A percentile compares a stretch with the other conserved stretches of the same genome.
Conservation (phyloP, 2,113 vertebrate genomes). For the Polypterus senegalus region DNA sequence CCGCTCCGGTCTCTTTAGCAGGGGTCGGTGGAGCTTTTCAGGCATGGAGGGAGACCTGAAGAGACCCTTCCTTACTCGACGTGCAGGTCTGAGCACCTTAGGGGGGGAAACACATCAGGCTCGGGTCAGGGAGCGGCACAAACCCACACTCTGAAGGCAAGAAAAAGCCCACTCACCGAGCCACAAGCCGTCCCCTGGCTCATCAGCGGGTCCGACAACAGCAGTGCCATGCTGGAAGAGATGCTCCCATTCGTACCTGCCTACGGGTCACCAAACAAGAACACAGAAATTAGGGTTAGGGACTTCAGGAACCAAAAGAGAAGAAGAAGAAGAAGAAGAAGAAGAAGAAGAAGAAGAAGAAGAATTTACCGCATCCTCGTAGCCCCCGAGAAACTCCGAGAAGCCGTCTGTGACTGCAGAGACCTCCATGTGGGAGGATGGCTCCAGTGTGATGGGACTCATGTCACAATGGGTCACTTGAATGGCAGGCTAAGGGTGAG, state of each 20-base stretch:
- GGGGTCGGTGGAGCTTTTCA: conserved; percentile 28
- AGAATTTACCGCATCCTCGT: neutral
- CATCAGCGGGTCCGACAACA: conserved; percentile 30
- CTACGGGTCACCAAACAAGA: conserved; percentile 1
- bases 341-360: neutral
- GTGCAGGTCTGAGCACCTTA: neutral
- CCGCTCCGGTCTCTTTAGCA: conserved; percentile 22
- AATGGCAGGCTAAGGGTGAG: too few species aligned
- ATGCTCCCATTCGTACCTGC: conserved; percentile 7
- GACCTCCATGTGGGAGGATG: too few species aligned
- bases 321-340: neutral
- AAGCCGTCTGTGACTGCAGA: neutral
- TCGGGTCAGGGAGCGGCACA: too few species aligned
- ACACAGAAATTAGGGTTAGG: neutral
- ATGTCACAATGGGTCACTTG: too few species aligned
- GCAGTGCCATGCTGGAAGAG: conserved; percentile 29
- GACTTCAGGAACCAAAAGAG: neutral
- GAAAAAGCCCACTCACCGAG: conserved; percentile 15
- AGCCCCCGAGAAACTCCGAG: neutral
- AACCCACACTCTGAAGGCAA: conserved; percentile 9
- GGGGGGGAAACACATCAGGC: neutral
- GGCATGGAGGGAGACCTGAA: conserved; percentile 41
- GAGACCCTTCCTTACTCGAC: conserved; percentile 17
- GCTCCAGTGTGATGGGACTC: too few species aligned
- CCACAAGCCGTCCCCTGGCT: conserved; percentile 29